Conservation (phyloP, 2,797 vertebrate species). For the Lepilemur septentrionalis region DNA sequence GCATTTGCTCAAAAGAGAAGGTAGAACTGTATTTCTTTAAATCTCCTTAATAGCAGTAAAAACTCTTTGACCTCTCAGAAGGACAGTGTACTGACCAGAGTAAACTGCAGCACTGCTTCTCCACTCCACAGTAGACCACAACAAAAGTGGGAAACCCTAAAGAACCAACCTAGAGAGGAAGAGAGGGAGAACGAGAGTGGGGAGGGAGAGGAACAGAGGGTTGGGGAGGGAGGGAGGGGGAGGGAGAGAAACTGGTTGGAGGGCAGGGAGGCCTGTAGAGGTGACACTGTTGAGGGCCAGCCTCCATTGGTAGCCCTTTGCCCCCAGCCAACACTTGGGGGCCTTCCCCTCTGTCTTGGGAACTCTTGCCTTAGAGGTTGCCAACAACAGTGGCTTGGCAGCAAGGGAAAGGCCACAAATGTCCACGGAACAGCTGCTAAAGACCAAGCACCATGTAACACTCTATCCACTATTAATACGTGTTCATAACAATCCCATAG, state of each 20-base stretch:
- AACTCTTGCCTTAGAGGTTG: not conserved
- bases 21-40: not conserved
- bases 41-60: not conserved
- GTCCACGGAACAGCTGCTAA: not conserved
- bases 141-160: not conserved
- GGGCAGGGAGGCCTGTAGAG: not conserved
- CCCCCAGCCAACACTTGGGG: not conserved
- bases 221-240: too few relatives aligned
- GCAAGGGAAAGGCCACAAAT: not conserved
- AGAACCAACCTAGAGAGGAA: not conserved
- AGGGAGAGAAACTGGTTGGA: not conserved
- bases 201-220: not conserved
- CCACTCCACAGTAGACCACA: not conserved
- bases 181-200: not conserved
- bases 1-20: constrained; percentile 21
- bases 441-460: not conserved
- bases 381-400: not conserved
- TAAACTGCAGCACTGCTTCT: not conserved
- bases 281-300: accelerated
- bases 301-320: not conserved
- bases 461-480: not conserved
- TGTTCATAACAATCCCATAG: not conserved
- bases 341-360: not conserved
- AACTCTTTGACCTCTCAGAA: not conserved
- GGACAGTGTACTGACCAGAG: too few relatives aligned